Evolutionary conservation across 35 echinoderm and acorn worm genomes (phyloP), one percentile per base, ranked within the genome.

Genomic region (Stichopus chloronotus): DNA sequence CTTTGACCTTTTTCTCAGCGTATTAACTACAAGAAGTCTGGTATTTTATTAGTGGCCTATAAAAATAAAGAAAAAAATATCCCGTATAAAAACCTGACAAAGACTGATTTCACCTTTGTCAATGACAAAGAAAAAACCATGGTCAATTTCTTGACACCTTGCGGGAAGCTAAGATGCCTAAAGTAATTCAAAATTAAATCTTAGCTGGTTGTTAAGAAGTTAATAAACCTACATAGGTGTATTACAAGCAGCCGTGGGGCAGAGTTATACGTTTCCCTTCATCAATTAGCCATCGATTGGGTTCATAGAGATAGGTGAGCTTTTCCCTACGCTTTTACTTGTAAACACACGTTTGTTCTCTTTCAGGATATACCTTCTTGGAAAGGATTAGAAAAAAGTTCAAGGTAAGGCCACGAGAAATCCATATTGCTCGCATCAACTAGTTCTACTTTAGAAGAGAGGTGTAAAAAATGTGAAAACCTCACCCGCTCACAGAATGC

Each of bases 211-310:
- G 58, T 85, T 85, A 85, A 23, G 10, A 53, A 20, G 82, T 5
- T 85, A 60, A 85, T 85, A 85, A 85, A 85, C 82, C 82, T 85
- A 85, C 19, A 85, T 60, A 85, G 55, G 55, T 85, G 82, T 85
- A 55, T 85, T 85, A 58, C 55, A 22, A 85, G 58, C 82, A 85
- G 82, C 82, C 57, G 16, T 53, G 82, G 82, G 82, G 82, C 54
- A 85, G 58, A 58, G 24, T 9, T 56, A 58, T 43, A 43, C 82
- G 82, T 9, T 85, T 55, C 9, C 57, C 5, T 58, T 85, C 52
- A 74, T 74, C 69, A 56, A 10, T 21, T 85, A 85, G 17, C 7
- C 53, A 85, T 85, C 82, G 82, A 85, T 85, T 85, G 82, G 9
- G 9, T 55, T 56, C 55, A 55, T 58, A 13, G 55, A 58, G 82